phyloP scores from a whole-genome alignment of 92 coral and sea anemone genomes.

The Palythoa heliodiscus region DNA sequence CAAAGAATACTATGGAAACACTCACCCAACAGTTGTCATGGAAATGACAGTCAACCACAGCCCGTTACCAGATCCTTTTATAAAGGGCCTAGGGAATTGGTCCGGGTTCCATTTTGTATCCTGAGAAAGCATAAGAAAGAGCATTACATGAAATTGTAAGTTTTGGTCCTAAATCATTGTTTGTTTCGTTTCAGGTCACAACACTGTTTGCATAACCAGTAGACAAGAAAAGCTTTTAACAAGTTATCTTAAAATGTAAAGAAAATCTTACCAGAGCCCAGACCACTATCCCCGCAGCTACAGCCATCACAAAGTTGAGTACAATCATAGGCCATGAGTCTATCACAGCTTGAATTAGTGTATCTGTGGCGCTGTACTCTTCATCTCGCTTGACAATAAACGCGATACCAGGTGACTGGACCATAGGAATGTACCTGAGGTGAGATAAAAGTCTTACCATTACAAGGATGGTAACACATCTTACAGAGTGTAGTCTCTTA shows the following conservation, averaged over 20 bases:
- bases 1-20: neutral
- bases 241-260: neutral
- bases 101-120: constrained; percentile 23
- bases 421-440: constrained; percentile 66
- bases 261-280: constrained; percentile 72
- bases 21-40: constrained; percentile 46
- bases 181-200: too few species aligned
- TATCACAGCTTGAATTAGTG: constrained; percentile 53
- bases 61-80: constrained; percentile 26
- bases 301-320: constrained; percentile 59
- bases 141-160: neutral
- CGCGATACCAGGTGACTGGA: constrained; percentile 81
- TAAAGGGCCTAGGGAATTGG: constrained; percentile 17
- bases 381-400: constrained; percentile 68
- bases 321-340: constrained; percentile 71
- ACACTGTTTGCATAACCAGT: too few species aligned
- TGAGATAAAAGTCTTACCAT: too few species aligned
- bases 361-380: constrained; percentile 47
- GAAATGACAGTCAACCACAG: constrained; percentile 41
- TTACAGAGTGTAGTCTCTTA: too few species aligned
- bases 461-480: too few species aligned
- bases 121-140: neutral
- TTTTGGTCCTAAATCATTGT: too few species aligned
- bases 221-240: neutral
- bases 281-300: constrained; percentile 66